Evolutionary conservation across 1,140 invertebrate species (phyloP), one percentile per base, ranked within the genome.

Genomic region (Choristoneura fumiferana): DNA sequence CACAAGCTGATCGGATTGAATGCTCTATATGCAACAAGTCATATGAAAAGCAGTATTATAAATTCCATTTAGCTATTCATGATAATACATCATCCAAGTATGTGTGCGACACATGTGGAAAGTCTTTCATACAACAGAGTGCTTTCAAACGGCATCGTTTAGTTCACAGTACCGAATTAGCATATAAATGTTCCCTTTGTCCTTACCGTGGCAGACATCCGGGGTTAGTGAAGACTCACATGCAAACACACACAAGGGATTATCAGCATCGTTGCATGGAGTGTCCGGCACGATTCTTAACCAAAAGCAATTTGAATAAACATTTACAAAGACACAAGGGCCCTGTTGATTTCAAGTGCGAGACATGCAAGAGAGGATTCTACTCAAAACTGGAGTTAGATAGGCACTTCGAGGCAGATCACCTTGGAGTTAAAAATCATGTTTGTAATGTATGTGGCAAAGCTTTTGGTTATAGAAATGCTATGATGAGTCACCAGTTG

Each of bases 201-300:
- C 65, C 65, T 0, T 67, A 71, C n/a, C 52, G 60, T 14, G 65
- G 65, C 1, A 53, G 61, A 12, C 59, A 71, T 59, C 22, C 57
- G 14, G 65, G 60, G 17, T 38, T 71, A 17, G 33, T 71, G 8
- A 71, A 61, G 34, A 59, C 67, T 1, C 69, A 71, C 63, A 60
- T 67, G 2, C 45, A 65, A n/a, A 71, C 69, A 10, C 65, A 71
- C 34, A 67, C 65, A 5, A 60, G 65, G 9, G 69, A 71, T 36
- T 71, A 71, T n/a, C 67, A 64, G 33, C 64, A 71, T 14, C 62
- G 65, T 39, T 71, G 69, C 56, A 49, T 60, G 12, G 35, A 58
- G 14, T 67, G 69, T 33, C 52, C 60, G 2, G 57, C 65, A 8
- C 39, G 49, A 0, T 71, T 71, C 14, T 43, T 65, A 14, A 71